phyloP scores from a whole-genome alignment of 2,888 invertebrate species.

The Acleris cristana region DNA sequence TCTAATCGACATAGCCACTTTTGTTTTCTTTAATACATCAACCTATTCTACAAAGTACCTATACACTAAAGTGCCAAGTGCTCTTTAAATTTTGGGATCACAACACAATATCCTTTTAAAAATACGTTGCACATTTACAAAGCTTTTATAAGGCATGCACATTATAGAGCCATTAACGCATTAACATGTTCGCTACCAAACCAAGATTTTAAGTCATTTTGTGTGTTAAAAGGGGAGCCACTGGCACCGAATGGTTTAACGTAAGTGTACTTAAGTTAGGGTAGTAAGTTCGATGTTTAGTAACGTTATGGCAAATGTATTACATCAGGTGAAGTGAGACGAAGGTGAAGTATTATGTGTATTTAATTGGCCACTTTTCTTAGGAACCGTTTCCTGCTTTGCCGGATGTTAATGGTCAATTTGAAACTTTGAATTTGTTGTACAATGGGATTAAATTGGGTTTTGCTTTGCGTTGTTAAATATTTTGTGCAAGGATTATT shows the following conservation, averaged over 20 bases:
- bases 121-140: conserved; percentile 33
- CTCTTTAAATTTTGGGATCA: neutral
- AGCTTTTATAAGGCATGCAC: conserved; percentile 16
- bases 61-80: neutral
- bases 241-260: neutral
- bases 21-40: neutral
- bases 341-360: conserved; percentile 62
- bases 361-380: conserved; percentile 79
- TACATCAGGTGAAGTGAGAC: conserved; percentile 54
- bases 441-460: conserved; percentile 9
- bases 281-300: conserved; percentile 60
- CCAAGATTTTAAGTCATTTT: too few relatives aligned
- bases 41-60: neutral
- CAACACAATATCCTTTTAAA: conserved; percentile 10
- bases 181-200: neutral
- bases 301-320: conserved; percentile 59
- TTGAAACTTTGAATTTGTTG: conserved; percentile 18
- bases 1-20: too few relatives aligned
- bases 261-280: conserved; percentile 1
- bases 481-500: too few relatives aligned
- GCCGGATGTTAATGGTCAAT: conserved; percentile 31
- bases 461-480: neutral
- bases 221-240: too few relatives aligned
- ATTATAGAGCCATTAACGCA: conserved; percentile 28
- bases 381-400: conserved; percentile 45